These are phyloP conservation scores for Donacobius atricapilla DNA, from an alignment of 2,113 vertebrate species.

Conservation along the genomic window DNA sequence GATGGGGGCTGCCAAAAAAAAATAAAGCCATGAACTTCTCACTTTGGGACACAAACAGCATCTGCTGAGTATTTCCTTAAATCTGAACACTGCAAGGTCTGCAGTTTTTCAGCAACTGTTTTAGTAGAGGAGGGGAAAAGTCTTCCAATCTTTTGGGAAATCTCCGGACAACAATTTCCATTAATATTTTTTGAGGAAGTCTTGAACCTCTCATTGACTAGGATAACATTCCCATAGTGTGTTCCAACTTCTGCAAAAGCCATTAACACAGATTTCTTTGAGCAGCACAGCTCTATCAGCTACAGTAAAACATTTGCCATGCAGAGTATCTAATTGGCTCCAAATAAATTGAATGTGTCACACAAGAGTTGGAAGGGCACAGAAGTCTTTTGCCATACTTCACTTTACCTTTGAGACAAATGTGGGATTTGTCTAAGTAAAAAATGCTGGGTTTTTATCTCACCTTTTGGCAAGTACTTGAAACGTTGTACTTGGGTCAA, in stretches of 20 bases:
- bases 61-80: constrained; percentile 37
- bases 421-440: background rate
- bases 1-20: background rate
- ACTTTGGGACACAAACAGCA: background rate
- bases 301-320: background rate
- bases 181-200: constrained; percentile 60
- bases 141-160: constrained; percentile 64
- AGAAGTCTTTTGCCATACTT: background rate
- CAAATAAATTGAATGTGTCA: background rate
- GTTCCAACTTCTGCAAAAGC: constrained; percentile 67
- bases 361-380: background rate
- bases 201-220: constrained; percentile 40
- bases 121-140: constrained; percentile 34
- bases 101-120: constrained; percentile 47
- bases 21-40: background rate
- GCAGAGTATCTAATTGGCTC: background rate
- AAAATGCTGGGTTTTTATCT: background rate
- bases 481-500: background rate
- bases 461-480: background rate
- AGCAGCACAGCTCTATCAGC: background rate
- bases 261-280: constrained; percentile 5
- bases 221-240: constrained; percentile 59
- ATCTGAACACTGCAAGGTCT: constrained; percentile 35
- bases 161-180: constrained; percentile 58
- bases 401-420: background rate